These are phyloP conservation scores for Hippocampus barbouri DNA, from an alignment of 2,113 vertebrate genomes.

Conservation along the genomic window DNA sequence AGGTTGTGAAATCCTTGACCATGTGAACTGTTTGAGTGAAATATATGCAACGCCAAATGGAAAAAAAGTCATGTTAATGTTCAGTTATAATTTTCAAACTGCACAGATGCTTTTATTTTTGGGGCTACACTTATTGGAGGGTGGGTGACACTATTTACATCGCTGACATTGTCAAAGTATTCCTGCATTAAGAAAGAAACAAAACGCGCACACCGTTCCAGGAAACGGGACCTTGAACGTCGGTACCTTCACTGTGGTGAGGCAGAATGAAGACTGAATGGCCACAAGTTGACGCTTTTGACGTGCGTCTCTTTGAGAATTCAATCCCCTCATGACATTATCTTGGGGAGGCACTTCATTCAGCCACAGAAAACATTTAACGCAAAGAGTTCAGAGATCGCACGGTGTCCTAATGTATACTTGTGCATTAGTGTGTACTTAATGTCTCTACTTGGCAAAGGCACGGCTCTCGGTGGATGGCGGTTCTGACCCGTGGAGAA, in stretches of 20 bases:
- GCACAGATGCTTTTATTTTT: too few relatives aligned
- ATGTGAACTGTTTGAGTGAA: background rate
- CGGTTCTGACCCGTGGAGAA: constrained; percentile 35
- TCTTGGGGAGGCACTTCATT: constrained; percentile 5
- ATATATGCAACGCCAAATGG: background rate
- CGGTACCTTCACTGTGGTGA: background rate
- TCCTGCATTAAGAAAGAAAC: background rate
- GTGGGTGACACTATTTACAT: too few relatives aligned
- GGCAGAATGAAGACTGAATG: background rate
- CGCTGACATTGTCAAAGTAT: background rate
- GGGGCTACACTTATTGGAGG: too few relatives aligned
- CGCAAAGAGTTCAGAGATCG: constrained; percentile 5
- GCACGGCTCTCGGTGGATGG: constrained; percentile 30
- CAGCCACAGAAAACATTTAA: constrained; percentile 1
- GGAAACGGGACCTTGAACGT: too few relatives aligned
- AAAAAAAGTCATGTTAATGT: too few relatives aligned
- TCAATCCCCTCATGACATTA: background rate
- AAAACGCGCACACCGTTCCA: too few relatives aligned
- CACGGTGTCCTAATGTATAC: background rate
- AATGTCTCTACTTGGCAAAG: constrained; percentile 24
- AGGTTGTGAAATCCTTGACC: background rate
- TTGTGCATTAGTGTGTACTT: constrained; percentile 16
- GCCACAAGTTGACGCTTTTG: background rate
- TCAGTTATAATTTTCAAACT: too few relatives aligned
- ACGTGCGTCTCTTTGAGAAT: background rate